These are phyloP conservation scores for Ctenoplectra terminalis DNA, from an alignment of 1,140 invertebrate genomes.

Conservation along the genomic window DNA sequence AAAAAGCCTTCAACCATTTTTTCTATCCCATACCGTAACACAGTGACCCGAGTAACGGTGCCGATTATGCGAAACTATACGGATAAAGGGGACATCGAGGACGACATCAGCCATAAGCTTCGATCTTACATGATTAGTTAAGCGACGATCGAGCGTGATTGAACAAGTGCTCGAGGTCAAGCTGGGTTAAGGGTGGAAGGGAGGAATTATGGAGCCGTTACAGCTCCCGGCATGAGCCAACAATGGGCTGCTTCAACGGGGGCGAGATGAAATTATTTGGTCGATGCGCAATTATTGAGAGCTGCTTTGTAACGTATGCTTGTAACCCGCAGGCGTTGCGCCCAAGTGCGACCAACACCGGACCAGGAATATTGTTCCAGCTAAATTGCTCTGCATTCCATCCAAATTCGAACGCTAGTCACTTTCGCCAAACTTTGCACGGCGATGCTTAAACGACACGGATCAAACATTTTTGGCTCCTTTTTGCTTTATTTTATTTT, in stretches of 20 bases:
- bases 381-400: conserved; percentile 41
- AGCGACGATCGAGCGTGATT: conserved; percentile 55
- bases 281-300: conserved; percentile 68
- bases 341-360: conserved; percentile 32
- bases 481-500: no score
- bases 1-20: no score
- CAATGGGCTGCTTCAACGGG: conserved; percentile 35
- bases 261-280: conserved; percentile 67
- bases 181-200: neutral
- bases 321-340: conserved; percentile 55
- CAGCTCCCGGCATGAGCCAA: conserved; percentile 24
- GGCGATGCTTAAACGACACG: no score
- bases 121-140: conserved; percentile 68
- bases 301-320: conserved; percentile 62
- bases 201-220: conserved; percentile 35
- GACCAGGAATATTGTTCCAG: conserved; percentile 34
- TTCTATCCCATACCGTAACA: no score
- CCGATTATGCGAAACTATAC: neutral
- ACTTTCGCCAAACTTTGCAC: no score
- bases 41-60: no score
- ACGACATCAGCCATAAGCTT: conserved; percentile 24
- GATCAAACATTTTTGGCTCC: no score
- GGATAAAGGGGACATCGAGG: neutral
- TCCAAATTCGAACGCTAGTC: conserved; percentile 43
- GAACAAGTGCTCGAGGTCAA: conserved; percentile 51